These are phyloP conservation scores for Argyresthia albistria DNA, from an alignment of 2,888 invertebrate genomes.

Conservation along the genomic window DNA sequence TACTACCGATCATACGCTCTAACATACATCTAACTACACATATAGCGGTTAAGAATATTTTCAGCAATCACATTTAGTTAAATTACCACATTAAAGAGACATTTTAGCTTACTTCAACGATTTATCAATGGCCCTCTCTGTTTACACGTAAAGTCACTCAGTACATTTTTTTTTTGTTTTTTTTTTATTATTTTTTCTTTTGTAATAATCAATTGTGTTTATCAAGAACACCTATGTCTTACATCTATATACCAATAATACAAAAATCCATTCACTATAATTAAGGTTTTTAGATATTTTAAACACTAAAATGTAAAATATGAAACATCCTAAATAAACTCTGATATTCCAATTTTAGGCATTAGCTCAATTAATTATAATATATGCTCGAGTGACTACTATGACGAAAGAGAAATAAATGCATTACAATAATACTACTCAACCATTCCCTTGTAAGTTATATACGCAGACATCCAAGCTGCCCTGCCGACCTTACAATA, in stretches of 20 bases:
- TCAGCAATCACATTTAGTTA: conserved; percentile 69
- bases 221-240: conserved; percentile 68
- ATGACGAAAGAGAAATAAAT: conserved; percentile 69
- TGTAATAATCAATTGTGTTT: conserved; percentile 68
- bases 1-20: conserved; percentile 25
- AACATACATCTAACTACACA: conserved; percentile 38
- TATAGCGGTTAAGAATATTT: conserved; percentile 65
- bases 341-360: conserved; percentile 73
- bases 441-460: conserved; percentile 51
- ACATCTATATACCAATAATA: conserved; percentile 71
- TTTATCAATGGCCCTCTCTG: conserved; percentile 69
- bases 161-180: conserved; percentile 55
- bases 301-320: conserved; percentile 71
- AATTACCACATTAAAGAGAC: conserved; percentile 63
- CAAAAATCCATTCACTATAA: conserved; percentile 72
- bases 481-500: conserved; percentile 49
- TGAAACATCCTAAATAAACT: conserved; percentile 73
- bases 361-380: conserved; percentile 68
- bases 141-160: conserved; percentile 73
- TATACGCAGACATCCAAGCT: conserved; percentile 52
- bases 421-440: conserved; percentile 69
- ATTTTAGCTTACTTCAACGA: conserved; percentile 67
- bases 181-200: conserved; percentile 14
- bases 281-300: conserved; percentile 72
- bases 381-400: conserved; percentile 65